Evolutionary conservation across 2,888 invertebrate species (phyloP).

Genomic region (Chalcosyrphus nemorum): DNA sequence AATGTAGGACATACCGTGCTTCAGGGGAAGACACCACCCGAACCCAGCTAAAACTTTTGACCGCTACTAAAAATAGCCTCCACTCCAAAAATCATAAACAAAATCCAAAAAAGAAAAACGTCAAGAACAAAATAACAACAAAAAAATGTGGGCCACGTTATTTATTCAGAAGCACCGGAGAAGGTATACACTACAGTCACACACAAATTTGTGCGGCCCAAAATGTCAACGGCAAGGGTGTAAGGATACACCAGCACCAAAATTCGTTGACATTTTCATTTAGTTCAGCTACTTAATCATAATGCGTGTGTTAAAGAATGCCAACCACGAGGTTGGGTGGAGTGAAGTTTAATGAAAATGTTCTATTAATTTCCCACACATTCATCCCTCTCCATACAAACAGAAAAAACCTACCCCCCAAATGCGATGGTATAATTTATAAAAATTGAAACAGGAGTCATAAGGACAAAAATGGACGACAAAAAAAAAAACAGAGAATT

Average conservation of each 20-base stretch:
- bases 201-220: slow-evolving; percentile 5
- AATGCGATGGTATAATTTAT: slow-evolving; percentile 40
- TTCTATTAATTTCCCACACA: slow-evolving; percentile 56
- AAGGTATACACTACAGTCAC: neutral
- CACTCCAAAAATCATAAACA: slow-evolving; percentile 24
- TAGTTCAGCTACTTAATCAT: slow-evolving; percentile 52
- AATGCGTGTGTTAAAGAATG: slow-evolving; percentile 54
- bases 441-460: slow-evolving; percentile 46
- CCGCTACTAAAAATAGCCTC: neutral
- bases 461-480: slow-evolving; percentile 37
- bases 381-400: neutral
- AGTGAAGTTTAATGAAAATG: slow-evolving; percentile 22
- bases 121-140: slow-evolving; percentile 43
- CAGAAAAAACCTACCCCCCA: neutral
- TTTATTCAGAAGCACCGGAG: slow-evolving; percentile 46
- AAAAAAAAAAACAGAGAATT: slow-evolving; percentile 47
- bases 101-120: slow-evolving; percentile 42
- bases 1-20: slow-evolving; percentile 41
- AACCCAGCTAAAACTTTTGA: slow-evolving; percentile 37
- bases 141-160: slow-evolving; percentile 43
- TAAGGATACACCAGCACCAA: neutral
- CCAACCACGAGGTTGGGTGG: neutral
- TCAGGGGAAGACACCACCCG: neutral
- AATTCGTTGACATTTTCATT: slow-evolving; percentile 67
- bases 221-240: neutral